Evolutionary conservation across 2,888 invertebrate species (phyloP), one percentile per base, ranked within the genome.

Genomic region (Leuctra nigra): DNA sequence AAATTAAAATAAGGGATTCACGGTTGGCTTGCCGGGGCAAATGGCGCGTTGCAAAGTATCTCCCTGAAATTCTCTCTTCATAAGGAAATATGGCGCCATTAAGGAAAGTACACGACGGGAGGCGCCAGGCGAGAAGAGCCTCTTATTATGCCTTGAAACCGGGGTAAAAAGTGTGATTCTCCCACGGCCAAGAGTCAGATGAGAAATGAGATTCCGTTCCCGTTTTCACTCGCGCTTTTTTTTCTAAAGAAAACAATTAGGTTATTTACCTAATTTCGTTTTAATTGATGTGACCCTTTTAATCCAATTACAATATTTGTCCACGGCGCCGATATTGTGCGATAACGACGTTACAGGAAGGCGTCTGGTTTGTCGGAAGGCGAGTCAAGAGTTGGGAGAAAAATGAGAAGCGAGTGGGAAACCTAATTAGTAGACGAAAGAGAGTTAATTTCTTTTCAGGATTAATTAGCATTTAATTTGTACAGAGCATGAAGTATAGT

Each of bases 71-170:
- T 56, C 52, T 56, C 52, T 52, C 56, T 56, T 56, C 56, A 56
- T 56, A 56, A 56, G 52, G 56, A 56, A 56, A 56, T 56, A 56
- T 56, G 56, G 29, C 56, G 50, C 41, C 56, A 56, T 56, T 56
- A 56, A 52, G 25, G 50, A 16, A 38, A 56, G 56, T 55, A 55
- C 50, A 50, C 33, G 41, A 4, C 22, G 38, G 24, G 29, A 20
- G 18, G 35, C n/a, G 35, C 22, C 16, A 44, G 44, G 35, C 35
- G 23, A 20, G 33, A 46, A 24, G 39, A 39, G 25, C 25, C 36
- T 36, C 23, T 39, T 50, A 39, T 55, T 55, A 50, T 33, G 52
- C 11, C 47, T 56, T 36, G 35, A 41, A 46, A 20, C 22, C 20
- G 41, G 16, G 20, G 18, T 13, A 50, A 23, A 44, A 44, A 50